These are phyloP conservation scores for Hoplodrina ambigua DNA, from an alignment of 2,888 invertebrate genomes.

Conservation along the genomic window DNA sequence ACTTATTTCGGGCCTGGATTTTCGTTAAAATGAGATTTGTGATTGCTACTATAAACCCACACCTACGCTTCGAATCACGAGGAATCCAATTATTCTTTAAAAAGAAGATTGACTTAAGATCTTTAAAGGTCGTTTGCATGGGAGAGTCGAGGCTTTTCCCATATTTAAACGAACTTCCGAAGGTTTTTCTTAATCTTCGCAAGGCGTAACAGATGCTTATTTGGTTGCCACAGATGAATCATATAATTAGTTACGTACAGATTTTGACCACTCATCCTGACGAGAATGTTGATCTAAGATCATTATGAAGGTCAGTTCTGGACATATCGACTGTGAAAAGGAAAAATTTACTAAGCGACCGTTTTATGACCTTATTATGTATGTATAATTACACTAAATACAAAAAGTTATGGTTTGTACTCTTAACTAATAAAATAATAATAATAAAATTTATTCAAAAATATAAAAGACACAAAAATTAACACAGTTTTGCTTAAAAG, in stretches of 20 bases:
- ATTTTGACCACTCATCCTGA: not conserved
- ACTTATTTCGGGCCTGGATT: not conserved
- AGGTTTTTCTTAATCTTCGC: constrained; percentile 12
- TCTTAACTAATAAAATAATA: too few species aligned
- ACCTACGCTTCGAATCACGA: constrained; percentile 8
- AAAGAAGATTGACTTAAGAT: not conserved
- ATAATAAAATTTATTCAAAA: too few species aligned
- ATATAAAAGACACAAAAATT: too few species aligned
- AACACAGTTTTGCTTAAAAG: too few species aligned
- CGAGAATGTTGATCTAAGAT: constrained; percentile 6
- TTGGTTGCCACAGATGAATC: constrained; percentile 23
- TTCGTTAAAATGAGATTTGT: not conserved
- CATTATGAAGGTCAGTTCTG: not conserved
- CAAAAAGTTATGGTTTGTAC: too few species aligned
- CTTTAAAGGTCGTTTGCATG: constrained; percentile 2
- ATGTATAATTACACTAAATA: too few species aligned
- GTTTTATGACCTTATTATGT: too few species aligned
- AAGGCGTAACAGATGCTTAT: not conserved
- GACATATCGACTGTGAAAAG: not conserved
- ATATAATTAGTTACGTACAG: not conserved
- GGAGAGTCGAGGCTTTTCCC: constrained; percentile 6
- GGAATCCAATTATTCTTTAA: not conserved
- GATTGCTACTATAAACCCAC: not conserved
- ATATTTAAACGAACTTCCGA: constrained; percentile 1
- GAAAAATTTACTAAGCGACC: too few species aligned